Percentiles rank a stretch among this genome's conserved stretches.
Evolutionary conservation across 2,113 vertebrate genomes (phyloP).

Genomic region (Poeciliopsis prolifica): DNA sequence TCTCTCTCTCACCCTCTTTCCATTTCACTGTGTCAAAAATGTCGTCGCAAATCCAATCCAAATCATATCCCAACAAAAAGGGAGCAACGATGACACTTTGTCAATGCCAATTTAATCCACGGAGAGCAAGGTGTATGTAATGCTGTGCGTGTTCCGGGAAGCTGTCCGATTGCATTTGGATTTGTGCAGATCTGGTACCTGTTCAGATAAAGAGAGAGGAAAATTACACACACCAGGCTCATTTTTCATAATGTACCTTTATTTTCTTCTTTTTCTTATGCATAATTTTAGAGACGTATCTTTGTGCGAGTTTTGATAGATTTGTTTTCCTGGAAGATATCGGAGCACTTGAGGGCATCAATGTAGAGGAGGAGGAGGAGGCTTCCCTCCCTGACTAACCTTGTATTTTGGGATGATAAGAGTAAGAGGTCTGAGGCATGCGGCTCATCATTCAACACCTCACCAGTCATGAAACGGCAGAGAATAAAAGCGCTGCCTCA

Average conservation of each 20-base stretch:
- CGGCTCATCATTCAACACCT: conserved; percentile 65
- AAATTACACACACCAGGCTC: conserved; percentile 55
- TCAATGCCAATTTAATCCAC: conserved; percentile 70
- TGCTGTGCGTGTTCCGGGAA: conserved; percentile 66
- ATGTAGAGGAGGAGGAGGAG: background rate
- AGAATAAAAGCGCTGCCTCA: conserved; percentile 61
- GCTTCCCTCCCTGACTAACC: conserved; percentile 34
- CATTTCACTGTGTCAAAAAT: conserved; percentile 54
- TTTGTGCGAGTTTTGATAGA: conserved; percentile 59
- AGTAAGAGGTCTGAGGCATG: conserved; percentile 53
- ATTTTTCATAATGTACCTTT: conserved; percentile 66
- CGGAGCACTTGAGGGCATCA: conserved; percentile 10
- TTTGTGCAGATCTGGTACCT: conserved; percentile 63
- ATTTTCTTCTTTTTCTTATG: conserved; percentile 40
- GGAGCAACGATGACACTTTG: conserved; percentile 66
- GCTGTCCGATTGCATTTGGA: conserved; percentile 72
- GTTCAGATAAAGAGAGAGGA: conserved; percentile 41
- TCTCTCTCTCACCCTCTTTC: conserved; percentile 4
- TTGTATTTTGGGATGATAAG: conserved; percentile 64
- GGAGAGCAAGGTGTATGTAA: conserved; percentile 63
- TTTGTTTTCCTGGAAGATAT: conserved; percentile 54
- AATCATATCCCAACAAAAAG: conserved; percentile 60
- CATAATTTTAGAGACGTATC: conserved; percentile 13
- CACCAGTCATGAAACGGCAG: conserved; percentile 58
- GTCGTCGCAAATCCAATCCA: conserved; percentile 64